phyloP scores from a whole-genome alignment of 35 echinoderm and acorn worm genomes.

The Stichopus chloronotus region DNA sequence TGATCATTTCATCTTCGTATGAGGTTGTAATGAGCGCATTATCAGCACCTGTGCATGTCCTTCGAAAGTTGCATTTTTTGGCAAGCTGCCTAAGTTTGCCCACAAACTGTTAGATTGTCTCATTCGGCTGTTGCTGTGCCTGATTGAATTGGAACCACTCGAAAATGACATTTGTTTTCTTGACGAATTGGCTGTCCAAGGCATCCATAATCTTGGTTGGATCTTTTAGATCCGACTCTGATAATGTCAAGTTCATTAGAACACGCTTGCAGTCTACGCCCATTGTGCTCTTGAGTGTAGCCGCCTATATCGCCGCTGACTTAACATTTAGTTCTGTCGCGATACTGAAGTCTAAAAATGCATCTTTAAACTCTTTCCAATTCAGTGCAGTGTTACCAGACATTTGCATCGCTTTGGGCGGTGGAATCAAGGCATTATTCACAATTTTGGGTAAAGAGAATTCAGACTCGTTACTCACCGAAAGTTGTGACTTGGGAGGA shows the following conservation, averaged over 20 bases:
- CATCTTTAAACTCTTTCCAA: slow-evolving; percentile 36
- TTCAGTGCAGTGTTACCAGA: slow-evolving; percentile 37
- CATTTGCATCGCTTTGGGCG: slow-evolving; percentile 45
- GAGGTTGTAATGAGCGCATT: neutral
- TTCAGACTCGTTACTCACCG: neutral
- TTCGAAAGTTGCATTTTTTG: slow-evolving; percentile 10
- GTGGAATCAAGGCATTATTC: slow-evolving; percentile 36
- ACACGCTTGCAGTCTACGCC: slow-evolving; percentile 38
- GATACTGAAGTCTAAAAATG: slow-evolving; percentile 18
- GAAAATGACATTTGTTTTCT: slow-evolving; percentile 27
- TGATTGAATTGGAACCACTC: neutral
- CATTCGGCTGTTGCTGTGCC: slow-evolving; percentile 15
- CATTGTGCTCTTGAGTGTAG: slow-evolving; percentile 17
- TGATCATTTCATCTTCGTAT: slow-evolving; percentile 29
- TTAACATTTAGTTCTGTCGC: neutral
- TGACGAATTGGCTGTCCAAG: slow-evolving; percentile 1
- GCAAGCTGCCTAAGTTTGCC: slow-evolving; percentile 13
- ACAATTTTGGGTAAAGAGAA: neutral
- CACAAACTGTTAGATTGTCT: neutral
- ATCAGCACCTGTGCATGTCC: neutral
- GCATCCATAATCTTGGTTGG: slow-evolving; percentile 13
- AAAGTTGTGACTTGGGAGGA: neutral
- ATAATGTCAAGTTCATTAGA: neutral
- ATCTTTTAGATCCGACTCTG: slow-evolving; percentile 5
- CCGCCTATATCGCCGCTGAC: neutral